A percentile compares a stretch with the other conserved stretches of the same genome.
phyloP scores from a whole-genome alignment of 1,140 invertebrate species.

The Macrobrachium nipponense region DNA sequence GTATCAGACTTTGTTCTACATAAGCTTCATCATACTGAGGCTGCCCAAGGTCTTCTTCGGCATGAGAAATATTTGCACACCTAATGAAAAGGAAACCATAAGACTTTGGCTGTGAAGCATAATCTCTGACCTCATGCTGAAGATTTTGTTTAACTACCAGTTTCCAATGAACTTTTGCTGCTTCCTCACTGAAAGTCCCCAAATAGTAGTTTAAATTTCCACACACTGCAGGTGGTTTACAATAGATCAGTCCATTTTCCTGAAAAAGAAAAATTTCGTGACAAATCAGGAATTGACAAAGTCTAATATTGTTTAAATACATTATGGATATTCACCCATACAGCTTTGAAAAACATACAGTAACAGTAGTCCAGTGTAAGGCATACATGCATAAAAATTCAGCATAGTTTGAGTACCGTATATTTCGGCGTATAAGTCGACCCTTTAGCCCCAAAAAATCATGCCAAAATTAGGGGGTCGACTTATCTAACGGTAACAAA shows the following conservation, averaged over 20 bases:
- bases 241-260: conserved; percentile 31
- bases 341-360: neutral
- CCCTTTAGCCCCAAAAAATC: no score
- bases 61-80: conserved; percentile 25
- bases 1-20: conserved; percentile 7
- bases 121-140: conserved; percentile 9
- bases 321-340: neutral
- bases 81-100: conserved; percentile 52
- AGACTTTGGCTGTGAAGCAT: conserved; percentile 3
- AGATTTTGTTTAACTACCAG: conserved; percentile 10
- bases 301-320: neutral
- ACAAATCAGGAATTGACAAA: neutral
- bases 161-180: conserved; percentile 36
- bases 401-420: no score
- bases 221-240: conserved; percentile 38
- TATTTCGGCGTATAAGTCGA: no score
- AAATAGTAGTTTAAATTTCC: conserved; percentile 22
- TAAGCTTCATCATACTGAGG: conserved; percentile 49
- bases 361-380: no score
- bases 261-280: conserved; percentile 17
- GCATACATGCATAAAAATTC: no score
- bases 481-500: no score
- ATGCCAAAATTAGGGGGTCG: no score
- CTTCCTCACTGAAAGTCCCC: conserved; percentile 43
- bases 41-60: conserved; percentile 25